Percentiles rank a stretch among this genome's conserved stretches.
phyloP scores from a whole-genome alignment of 2,797 vertebrate genomes.

The Sebastes itinus region DNA sequence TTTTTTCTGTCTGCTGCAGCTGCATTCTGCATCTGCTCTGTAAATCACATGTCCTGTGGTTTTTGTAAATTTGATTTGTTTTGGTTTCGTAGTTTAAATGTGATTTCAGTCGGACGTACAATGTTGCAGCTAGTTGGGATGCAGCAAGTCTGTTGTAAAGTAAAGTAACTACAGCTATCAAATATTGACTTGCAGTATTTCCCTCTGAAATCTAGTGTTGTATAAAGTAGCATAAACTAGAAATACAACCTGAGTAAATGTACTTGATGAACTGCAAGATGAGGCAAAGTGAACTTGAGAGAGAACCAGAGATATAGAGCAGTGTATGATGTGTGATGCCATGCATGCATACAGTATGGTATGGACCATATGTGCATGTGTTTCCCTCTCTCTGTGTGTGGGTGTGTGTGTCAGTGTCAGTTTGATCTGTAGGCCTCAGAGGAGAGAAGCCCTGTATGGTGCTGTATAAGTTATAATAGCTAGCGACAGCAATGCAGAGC shows the following conservation, averaged over 20 bases:
- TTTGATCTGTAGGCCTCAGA: conserved; percentile 41
- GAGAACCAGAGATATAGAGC: neutral
- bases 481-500: conserved; percentile 52
- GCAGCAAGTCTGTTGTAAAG: neutral
- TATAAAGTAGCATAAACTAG: neutral
- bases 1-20: accelerated
- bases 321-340: conserved; percentile 17
- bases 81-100: neutral
- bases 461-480: conserved; percentile 48
- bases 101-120: neutral
- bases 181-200: neutral
- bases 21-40: too few species aligned
- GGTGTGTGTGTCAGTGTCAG: conserved; percentile 12
- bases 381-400: neutral
- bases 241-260: neutral
- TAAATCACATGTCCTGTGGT: neutral
- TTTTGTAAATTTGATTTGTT: too few species aligned
- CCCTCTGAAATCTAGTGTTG: neutral
- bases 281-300: neutral
- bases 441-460: conserved; percentile 29
- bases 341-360: conserved; percentile 23
- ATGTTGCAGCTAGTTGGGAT: neutral
- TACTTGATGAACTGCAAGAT: neutral
- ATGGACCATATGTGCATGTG: conserved; percentile 27
- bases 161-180: neutral